Percentiles rank a stretch among this genome's conserved stretches.
Conservation (phyloP, 2,888 invertebrate species). For the Allygus modestus region DNA sequence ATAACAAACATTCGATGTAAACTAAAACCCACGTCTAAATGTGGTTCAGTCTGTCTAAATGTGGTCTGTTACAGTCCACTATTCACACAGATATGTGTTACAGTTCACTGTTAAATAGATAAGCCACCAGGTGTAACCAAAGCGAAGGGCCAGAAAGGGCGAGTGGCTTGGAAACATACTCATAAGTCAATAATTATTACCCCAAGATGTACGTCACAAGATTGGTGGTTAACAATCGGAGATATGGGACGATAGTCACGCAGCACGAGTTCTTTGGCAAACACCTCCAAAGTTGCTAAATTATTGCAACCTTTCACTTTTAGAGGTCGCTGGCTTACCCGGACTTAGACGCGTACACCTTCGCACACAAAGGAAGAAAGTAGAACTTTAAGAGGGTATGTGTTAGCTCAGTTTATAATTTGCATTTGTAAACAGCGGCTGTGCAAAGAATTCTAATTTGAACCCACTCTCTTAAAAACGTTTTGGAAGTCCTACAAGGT, state of each 20-base stretch:
- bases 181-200: too few relatives aligned
- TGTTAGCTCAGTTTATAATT: not conserved
- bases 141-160: too few relatives aligned
- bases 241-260: slow-evolving; percentile 16
- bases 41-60: too few relatives aligned
- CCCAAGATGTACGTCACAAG: not conserved
- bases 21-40: too few relatives aligned
- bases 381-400: not conserved
- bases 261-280: not conserved
- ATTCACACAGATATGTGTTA: too few relatives aligned
- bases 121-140: too few relatives aligned
- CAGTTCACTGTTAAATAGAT: too few relatives aligned
- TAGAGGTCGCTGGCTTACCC: slow-evolving; percentile 32
- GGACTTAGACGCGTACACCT: not conserved
- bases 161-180: too few relatives aligned
- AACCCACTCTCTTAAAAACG: not conserved
- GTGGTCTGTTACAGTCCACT: too few relatives aligned
- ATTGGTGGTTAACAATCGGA: not conserved
- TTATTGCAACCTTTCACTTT: slow-evolving; percentile 41
- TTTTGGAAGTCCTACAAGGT: not conserved
- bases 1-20: too few relatives aligned
- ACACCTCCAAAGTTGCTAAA: slow-evolving; percentile 39
- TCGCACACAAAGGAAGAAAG: not conserved
- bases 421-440: slow-evolving; percentile 9
- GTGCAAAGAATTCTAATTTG: not conserved